These are phyloP conservation scores for Ellobium chinense DNA, from an alignment of 2,888 invertebrate genomes.

Conservation along the genomic window DNA sequence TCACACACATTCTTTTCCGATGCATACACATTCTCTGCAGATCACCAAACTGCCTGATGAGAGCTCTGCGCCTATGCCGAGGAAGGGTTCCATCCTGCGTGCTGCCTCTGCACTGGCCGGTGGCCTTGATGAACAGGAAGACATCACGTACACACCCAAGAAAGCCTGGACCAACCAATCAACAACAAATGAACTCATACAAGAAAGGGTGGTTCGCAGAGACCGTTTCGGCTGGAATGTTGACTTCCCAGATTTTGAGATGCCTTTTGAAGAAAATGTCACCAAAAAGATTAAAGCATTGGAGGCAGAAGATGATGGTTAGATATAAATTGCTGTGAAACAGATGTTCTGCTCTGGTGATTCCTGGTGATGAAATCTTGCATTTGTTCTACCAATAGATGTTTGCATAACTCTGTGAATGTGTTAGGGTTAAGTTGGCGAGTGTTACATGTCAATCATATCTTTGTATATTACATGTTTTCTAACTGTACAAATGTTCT, in stretches of 20 bases:
- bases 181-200: constrained; percentile 73
- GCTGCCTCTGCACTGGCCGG: constrained; percentile 77
- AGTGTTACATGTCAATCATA: no score
- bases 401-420: no score
- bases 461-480: no score
- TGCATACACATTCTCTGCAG: not conserved
- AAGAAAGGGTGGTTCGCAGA: constrained; percentile 65
- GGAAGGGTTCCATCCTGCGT: constrained; percentile 76
- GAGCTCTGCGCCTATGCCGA: constrained; percentile 57
- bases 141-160: constrained; percentile 75
- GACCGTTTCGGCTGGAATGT: constrained; percentile 78
- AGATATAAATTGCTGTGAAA: no score
- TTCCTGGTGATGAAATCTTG: no score
- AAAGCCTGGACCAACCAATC: constrained; percentile 77
- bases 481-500: no score
- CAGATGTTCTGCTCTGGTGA: no score
- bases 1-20: no score
- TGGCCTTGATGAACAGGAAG: constrained; percentile 74
- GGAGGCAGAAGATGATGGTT: constrained; percentile 55
- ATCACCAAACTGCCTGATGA: constrained; percentile 45
- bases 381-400: no score
- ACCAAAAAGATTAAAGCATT: constrained; percentile 62
- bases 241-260: constrained; percentile 78
- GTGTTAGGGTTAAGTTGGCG: no score
- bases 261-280: constrained; percentile 77